Percentiles rank a stretch among this genome's conserved stretches.
Evolutionary conservation across 2,797 vertebrate species (phyloP).

Genomic region (Chloroceryle amazona): DNA sequence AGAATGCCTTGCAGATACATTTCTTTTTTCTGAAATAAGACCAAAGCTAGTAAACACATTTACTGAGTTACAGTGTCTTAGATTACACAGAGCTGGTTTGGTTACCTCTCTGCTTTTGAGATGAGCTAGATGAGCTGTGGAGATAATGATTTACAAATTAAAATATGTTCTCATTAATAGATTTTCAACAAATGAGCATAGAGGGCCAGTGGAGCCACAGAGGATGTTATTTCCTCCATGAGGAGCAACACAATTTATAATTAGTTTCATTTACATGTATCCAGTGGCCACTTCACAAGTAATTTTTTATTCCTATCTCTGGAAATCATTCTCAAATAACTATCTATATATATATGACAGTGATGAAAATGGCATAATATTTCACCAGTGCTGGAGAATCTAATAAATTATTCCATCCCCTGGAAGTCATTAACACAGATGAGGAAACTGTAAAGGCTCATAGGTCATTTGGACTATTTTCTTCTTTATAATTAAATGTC

Average conservation of each 20-base stretch:
- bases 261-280: slow-evolving; percentile 26
- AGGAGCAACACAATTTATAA: neutral
- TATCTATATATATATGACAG: neutral
- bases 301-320: neutral
- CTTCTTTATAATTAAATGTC: slow-evolving; percentile 1
- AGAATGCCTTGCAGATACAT: neutral
- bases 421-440: neutral
- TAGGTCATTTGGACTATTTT: neutral
- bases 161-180: neutral
- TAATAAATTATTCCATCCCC: neutral
- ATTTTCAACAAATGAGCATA: neutral
- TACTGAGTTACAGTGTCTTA: neutral
- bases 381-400: neutral
- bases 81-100: neutral
- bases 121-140: neutral
- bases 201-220: neutral
- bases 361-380: neutral
- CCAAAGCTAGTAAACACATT: neutral
- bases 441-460: neutral
- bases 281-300: neutral
- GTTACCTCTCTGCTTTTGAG: neutral
- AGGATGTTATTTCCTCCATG: neutral
- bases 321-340: neutral
- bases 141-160: neutral
- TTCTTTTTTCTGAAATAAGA: neutral